These are phyloP conservation scores for Schizopygopsis malacanthus DNA, from an alignment of 2,797 vertebrate genomes.

Conservation along the genomic window DNA sequence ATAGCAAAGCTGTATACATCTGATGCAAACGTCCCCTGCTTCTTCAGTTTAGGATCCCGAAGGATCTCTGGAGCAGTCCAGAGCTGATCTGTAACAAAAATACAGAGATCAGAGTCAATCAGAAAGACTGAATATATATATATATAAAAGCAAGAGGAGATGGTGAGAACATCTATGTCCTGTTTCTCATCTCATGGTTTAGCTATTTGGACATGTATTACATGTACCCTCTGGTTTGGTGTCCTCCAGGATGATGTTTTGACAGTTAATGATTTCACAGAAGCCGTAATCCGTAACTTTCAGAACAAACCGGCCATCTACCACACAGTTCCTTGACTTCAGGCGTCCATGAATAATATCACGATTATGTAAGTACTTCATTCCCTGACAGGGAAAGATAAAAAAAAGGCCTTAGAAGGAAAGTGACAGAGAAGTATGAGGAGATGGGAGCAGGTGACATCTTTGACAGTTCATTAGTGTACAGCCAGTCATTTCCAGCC, in stretches of 20 bases:
- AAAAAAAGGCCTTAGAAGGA: not conserved
- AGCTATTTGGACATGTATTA: not conserved
- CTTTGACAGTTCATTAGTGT: not conserved
- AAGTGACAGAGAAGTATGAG: not conserved
- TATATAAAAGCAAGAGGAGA: not conserved
- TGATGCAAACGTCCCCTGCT: conserved; percentile 75
- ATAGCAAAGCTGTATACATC: conserved; percentile 90
- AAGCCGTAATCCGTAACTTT: conserved; percentile 93
- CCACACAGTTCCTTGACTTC: conserved; percentile 94
- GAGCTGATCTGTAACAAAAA: conserved; percentile 78
- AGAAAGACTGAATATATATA: not conserved
- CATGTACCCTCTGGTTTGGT: conserved; percentile 81
- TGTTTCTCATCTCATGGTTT: not conserved
- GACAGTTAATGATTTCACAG: conserved; percentile 80
- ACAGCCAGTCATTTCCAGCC: not conserved
- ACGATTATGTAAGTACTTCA: conserved; percentile 90
- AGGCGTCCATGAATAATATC: conserved; percentile 86
- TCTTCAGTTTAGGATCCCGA: conserved; percentile 71
- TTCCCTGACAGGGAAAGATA: conserved; percentile 75
- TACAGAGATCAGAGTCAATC: not conserved
- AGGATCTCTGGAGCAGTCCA: conserved; percentile 94
- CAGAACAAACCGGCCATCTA: conserved; percentile 93
- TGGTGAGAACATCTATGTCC: not conserved
- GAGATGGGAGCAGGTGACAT: not conserved
- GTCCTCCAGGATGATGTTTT: conserved; percentile 67